phyloP scores from a whole-genome alignment of 2,888 invertebrate genomes.

The Balanococcus diminutus region DNA sequence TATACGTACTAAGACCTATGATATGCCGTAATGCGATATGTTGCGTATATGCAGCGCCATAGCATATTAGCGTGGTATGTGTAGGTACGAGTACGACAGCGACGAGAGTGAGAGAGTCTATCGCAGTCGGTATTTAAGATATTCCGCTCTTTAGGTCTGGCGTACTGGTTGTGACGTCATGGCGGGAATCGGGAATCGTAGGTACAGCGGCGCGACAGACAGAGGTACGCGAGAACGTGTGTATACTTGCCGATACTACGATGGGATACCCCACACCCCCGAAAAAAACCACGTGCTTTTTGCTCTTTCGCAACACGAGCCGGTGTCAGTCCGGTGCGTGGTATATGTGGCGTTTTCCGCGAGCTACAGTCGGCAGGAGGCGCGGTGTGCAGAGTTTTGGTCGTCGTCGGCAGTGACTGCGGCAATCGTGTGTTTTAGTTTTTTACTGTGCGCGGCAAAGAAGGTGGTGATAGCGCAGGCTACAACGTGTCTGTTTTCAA shows the following conservation, averaged over 20 bases:
- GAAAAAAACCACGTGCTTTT: conserved; percentile 47
- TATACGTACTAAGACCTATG: background rate
- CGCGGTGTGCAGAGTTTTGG: background rate
- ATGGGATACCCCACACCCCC: conserved; percentile 36
- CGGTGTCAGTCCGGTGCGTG: background rate
- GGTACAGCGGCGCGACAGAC: background rate
- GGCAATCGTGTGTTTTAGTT: conserved; percentile 17
- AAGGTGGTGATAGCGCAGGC: conserved; percentile 14
- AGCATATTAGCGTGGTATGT: background rate
- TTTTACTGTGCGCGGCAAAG: conserved; percentile 55
- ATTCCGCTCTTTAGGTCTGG: conserved; percentile 26
- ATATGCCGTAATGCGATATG: background rate
- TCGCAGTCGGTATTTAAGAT: background rate
- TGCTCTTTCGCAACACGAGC: background rate
- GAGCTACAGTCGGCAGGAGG: background rate
- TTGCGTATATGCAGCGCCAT: background rate
- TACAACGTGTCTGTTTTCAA: background rate
- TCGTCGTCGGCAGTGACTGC: background rate
- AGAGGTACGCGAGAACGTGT: background rate
- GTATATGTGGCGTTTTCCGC: conserved; percentile 14
- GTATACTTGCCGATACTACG: background rate
- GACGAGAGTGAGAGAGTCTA: background rate
- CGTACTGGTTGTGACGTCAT: conserved; percentile 48
- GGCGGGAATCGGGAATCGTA: background rate
- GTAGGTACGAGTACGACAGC: background rate